Evolutionary conservation across 2,888 invertebrate species (phyloP).

Genomic region (Leptinotarsa tumamoca): DNA sequence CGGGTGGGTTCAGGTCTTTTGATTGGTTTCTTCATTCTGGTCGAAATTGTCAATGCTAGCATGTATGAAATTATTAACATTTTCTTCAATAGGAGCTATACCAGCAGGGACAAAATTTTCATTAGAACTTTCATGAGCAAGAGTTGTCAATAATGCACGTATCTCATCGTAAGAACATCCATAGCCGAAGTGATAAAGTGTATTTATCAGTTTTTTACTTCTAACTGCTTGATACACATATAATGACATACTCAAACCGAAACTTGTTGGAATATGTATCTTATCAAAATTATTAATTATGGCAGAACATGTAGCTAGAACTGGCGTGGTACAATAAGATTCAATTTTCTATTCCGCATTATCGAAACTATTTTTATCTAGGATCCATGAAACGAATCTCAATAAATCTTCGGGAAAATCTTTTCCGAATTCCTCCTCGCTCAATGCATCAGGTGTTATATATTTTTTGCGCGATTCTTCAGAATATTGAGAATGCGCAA

Average conservation of each 20-base stretch:
- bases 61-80: conserved; percentile 26
- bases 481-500: conserved; percentile 3
- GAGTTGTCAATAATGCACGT: conserved; percentile 8
- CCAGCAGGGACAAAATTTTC: conserved; percentile 17
- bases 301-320: conserved; percentile 17
- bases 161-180: conserved; percentile 8
- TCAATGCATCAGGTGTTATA: conserved; percentile 10
- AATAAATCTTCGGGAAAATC: conserved; percentile 15
- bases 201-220: conserved; percentile 8
- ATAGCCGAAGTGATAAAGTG: conserved; percentile 5
- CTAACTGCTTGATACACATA: conserved; percentile 17
- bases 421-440: conserved; percentile 7
- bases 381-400: conserved; percentile 18
- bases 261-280: conserved; percentile 20
- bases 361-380: conserved; percentile 10
- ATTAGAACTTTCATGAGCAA: conserved; percentile 9
- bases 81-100: conserved; percentile 11
- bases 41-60: conserved; percentile 31
- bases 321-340: conserved; percentile 7
- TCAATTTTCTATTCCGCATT: conserved; percentile 6
- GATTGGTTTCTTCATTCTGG: conserved; percentile 26
- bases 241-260: conserved; percentile 18
- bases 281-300: conserved; percentile 13
- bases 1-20: conserved; percentile 7
- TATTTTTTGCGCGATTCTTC: conserved; percentile 8